phyloP scores from a whole-genome alignment of 1,140 invertebrate species.

The Atta texana region DNA sequence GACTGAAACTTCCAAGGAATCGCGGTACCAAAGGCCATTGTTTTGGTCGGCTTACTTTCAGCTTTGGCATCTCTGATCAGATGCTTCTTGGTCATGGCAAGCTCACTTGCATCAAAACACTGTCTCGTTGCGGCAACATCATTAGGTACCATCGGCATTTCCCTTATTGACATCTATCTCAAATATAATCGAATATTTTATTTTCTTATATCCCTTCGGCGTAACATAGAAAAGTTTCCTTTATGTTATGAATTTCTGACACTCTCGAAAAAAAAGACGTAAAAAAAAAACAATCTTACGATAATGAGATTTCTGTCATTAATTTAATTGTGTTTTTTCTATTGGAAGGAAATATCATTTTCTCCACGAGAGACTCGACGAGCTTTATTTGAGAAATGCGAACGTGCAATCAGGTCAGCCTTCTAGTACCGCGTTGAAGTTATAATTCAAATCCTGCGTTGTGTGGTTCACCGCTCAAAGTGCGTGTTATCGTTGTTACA shows the following conservation, averaged over 20 bases:
- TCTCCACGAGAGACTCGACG: background rate
- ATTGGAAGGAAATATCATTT: background rate
- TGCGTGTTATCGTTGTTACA: conserved; percentile 36
- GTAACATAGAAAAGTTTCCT: background rate
- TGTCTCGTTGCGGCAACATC: conserved; percentile 74
- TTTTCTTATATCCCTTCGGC: background rate
- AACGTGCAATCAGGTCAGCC: background rate
- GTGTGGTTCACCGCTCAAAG: conserved; percentile 24
- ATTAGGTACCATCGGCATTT: conserved; percentile 79
- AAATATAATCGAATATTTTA: conserved; percentile 9
- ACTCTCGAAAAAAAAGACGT: background rate
- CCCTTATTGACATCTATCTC: conserved; percentile 75
- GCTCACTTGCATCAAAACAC: conserved; percentile 81
- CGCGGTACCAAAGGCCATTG: conserved; percentile 85
- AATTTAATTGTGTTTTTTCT: conserved; percentile 9
- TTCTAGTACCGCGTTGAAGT: conserved; percentile 21
- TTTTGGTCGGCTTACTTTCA: conserved; percentile 82
- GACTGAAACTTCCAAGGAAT: conserved; percentile 86
- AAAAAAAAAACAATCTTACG: background rate
- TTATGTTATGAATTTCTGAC: background rate
- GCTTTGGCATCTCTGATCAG: conserved; percentile 85
- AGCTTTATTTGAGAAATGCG: conserved; percentile 28
- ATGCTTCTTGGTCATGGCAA: conserved; percentile 83
- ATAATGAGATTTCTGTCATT: background rate
- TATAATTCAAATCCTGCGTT: conserved; percentile 51